Base-by-base conservation (phyloP, 2,797 vertebrate species). In the Cheirogaleus major region DNA sequence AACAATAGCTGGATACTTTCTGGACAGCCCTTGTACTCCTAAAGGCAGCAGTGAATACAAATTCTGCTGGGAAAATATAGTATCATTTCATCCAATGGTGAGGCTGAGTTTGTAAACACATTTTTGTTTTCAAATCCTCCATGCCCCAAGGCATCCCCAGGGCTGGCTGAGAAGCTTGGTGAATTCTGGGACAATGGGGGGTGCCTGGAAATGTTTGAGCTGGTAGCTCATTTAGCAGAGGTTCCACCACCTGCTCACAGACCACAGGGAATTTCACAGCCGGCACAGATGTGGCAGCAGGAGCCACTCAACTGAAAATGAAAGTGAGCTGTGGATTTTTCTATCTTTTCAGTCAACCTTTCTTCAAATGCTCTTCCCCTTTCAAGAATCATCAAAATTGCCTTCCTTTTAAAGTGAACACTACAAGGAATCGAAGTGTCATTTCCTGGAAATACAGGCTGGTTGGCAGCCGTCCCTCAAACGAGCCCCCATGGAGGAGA, bases 361-460 rank as follows among this genome's bases (percentile, higher is more conserved):
- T 67, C 65, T 50, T 78, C 75, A 63, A 73, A 72, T 25, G 11
- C 8, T 35, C 22, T 52, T 91, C 27, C 30, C 57, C 12, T 93
- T 95, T 87, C 41, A 81, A 83, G 87, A 88, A 48, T 65, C 67
- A 50, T 85, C 27, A 5, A 61, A n/a, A 61, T 79, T 25, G 79
- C 35, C 41, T 70, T 86, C 76, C n/a, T 50, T 93, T 85, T 61
- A 84, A 61, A 72, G 41, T 70, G 61, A 91, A 23, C 52, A 72
- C 63, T 25, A 2, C 25, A 65, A 92, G 61, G 76, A 89, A 55
- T 30, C 8, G 6, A 87, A 89, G 32, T 43, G 93, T 93, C 80
- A 43, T 92, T 95, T 98, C 96, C 87, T 97, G 95, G 93, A 97
- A 84, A 91, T 17, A n/a, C 35, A 43, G 76, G 41, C 72, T 92